Evolutionary conservation across 1,140 invertebrate species (phyloP).

Genomic region (Zaprionus vittiger): DNA sequence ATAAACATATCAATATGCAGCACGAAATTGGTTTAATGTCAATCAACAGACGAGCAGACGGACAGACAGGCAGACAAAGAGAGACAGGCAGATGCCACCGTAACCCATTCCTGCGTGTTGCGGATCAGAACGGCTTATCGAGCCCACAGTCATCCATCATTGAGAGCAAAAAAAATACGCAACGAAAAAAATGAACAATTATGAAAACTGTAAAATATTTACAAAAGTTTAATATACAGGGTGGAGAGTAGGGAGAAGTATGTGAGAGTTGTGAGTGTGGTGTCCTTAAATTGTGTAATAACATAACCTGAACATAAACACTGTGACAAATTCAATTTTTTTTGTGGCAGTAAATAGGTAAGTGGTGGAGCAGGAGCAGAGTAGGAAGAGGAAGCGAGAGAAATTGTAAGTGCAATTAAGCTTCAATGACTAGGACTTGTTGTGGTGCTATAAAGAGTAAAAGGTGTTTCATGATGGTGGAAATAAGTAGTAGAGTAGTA

Average conservation of each 20-base stretch:
- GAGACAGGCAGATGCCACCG: not conserved
- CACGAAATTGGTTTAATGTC: constrained; percentile 72
- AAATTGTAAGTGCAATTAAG: not conserved
- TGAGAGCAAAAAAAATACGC: constrained; percentile 19
- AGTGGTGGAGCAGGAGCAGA: not conserved
- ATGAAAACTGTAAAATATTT: constrained; percentile 45
- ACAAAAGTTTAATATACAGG: constrained; percentile 41
- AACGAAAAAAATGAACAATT: not conserved
- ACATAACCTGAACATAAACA: constrained; percentile 19
- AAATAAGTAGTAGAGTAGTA: not conserved
- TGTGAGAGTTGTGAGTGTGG: not conserved
- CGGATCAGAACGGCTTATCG: constrained; percentile 37
- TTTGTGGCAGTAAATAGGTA: not conserved
- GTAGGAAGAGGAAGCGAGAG: not conserved
- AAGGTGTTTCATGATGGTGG: not conserved
- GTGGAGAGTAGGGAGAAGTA: not conserved
- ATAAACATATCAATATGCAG: constrained; percentile 75
- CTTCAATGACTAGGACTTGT: too few species aligned
- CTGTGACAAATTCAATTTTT: constrained; percentile 19
- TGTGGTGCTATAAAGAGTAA: not conserved
- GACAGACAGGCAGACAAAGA: not conserved
- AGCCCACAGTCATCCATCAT: constrained; percentile 47
- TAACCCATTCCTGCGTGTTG: not conserved
- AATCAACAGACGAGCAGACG: constrained; percentile 52
- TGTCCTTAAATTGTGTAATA: constrained; percentile 33